Conservation (phyloP, 2,888 invertebrate genomes). For the Polymixis lichenea region DNA sequence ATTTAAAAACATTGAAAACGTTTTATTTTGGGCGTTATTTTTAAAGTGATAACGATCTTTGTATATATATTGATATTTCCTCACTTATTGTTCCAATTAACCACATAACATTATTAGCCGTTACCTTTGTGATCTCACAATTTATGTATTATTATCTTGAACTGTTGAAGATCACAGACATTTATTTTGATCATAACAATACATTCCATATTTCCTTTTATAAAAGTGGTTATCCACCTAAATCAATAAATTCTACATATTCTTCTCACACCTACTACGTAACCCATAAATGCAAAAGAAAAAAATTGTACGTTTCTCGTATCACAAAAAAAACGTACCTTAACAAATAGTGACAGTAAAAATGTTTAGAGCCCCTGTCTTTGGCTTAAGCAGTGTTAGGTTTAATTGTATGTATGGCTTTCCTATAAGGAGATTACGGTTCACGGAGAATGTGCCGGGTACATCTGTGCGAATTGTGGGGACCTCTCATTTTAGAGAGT, state of each 20-base stretch:
- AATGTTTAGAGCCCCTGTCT: slow-evolving; percentile 53
- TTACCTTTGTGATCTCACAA: too few relatives aligned
- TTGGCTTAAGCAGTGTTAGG: slow-evolving; percentile 68
- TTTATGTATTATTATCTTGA: too few relatives aligned
- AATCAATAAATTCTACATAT: too few relatives aligned
- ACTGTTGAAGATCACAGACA: too few relatives aligned
- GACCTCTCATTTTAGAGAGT: slow-evolving; percentile 49
- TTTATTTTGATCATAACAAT: too few relatives aligned
- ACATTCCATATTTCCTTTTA: background rate
- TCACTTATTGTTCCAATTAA: background rate
- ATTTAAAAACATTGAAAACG: background rate
- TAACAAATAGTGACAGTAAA: background rate
- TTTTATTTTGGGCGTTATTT: slow-evolving; percentile 6
- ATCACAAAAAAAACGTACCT: background rate
- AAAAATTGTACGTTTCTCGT: too few relatives aligned
- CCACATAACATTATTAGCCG: too few relatives aligned
- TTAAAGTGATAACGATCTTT: background rate
- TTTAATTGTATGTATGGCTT: slow-evolving; percentile 77
- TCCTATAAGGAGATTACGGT: slow-evolving; percentile 70
- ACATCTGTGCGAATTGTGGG: slow-evolving; percentile 61
- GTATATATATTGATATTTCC: background rate
- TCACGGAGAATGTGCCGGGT: slow-evolving; percentile 57
- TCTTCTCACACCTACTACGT: background rate
- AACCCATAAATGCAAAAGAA: background rate
- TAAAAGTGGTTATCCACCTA: too few relatives aligned